Conservation (phyloP, 2,797 vertebrate genomes). For the Labeo calbasu region DNA sequence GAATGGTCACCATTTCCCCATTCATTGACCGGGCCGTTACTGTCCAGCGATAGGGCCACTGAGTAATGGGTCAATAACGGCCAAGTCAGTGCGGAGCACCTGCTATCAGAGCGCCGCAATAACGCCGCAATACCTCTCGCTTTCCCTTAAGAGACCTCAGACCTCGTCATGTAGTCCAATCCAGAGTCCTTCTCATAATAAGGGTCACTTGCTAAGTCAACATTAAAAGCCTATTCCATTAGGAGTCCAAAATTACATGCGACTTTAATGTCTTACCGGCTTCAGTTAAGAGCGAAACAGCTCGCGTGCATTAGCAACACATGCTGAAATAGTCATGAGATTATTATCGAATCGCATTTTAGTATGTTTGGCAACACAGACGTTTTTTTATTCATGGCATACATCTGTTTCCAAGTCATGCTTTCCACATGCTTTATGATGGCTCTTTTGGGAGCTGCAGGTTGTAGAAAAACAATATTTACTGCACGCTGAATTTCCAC, state of each 20-base stretch:
- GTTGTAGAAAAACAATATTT: slow-evolving; percentile 37
- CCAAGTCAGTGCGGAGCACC: slow-evolving; percentile 30
- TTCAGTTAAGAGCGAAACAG: slow-evolving; percentile 34
- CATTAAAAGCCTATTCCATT: slow-evolving; percentile 49
- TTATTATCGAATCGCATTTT: slow-evolving; percentile 28
- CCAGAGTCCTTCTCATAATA: slow-evolving; percentile 54
- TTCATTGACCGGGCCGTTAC: slow-evolving; percentile 56
- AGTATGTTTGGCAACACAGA: slow-evolving; percentile 35
- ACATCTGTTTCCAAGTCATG: slow-evolving; percentile 31
- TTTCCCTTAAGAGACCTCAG: slow-evolving; percentile 50
- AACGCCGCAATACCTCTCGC: slow-evolving; percentile 42
- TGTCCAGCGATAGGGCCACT: slow-evolving; percentile 55
- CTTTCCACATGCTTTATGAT: slow-evolving; percentile 2
- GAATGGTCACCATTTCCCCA: slow-evolving; percentile 48
- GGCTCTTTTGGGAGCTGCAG: slow-evolving; percentile 36
- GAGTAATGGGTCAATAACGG: slow-evolving; percentile 63
- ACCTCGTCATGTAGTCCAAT: slow-evolving; percentile 24
- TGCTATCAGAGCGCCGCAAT: slow-evolving; percentile 52
- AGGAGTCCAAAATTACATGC: slow-evolving; percentile 28
- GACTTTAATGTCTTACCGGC: slow-evolving; percentile 37
- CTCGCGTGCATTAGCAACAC: slow-evolving; percentile 30
- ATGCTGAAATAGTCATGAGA: slow-evolving; percentile 46
- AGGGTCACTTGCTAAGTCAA: slow-evolving; percentile 56
- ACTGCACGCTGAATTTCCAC: slow-evolving; percentile 27
- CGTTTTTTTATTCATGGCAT: slow-evolving; percentile 33